Evolutionary conservation across 92 coral and sea anemone species (phyloP), one percentile per base, ranked within the genome.

Genomic region (Zoanthus sansibaricus): DNA sequence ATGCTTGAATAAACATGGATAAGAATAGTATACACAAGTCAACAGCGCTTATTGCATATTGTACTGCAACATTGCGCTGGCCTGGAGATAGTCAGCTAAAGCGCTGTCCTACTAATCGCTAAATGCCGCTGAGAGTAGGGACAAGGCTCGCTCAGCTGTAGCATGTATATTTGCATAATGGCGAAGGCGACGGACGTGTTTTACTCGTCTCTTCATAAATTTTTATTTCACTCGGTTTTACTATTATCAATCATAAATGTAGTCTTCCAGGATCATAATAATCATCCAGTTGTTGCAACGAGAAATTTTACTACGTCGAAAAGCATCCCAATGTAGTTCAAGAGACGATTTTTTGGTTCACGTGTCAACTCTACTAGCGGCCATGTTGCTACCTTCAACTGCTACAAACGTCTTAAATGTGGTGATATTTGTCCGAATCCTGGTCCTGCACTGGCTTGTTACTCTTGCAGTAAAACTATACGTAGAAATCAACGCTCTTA

Each of bases 391-490:
- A 75, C 79, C 0, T 75, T 75, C 79, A 75, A 75, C 79, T 75
- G 79, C 54, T 75, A 20, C 20, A 75, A 42, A 32, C 54, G 32
- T 30, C 79, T 75, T 75, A 75, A 75, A 75, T 75, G 79, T 30
- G 79, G 79, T 16, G 79, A 75, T 25, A 75, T 75, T 20, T 75
- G 79, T 75, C 79, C 79, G 51, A 75, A 75, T 30, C 79, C 79
- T 73, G 79, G 79, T 0, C 55, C 79, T 33, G 49, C 56, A 32
- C 47, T 75, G 79, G 79, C 55, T 25, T 75, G 79, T 30, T 75
- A 0, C 79, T 75, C 52, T 25, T 75, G 79, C 51, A 75, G 55
- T 75, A 75, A 32, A 25, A 75, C 79, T 75, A 75, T 75, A 75
- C 79, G 79, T 31, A 75, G 49, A 75, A 4, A 75, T 75, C 79